These are phyloP conservation scores for Diacarnus erythraeanus DNA, from an alignment of 37 sponge, comb jelly and placozoan genomes.

Conservation along the genomic window DNA sequence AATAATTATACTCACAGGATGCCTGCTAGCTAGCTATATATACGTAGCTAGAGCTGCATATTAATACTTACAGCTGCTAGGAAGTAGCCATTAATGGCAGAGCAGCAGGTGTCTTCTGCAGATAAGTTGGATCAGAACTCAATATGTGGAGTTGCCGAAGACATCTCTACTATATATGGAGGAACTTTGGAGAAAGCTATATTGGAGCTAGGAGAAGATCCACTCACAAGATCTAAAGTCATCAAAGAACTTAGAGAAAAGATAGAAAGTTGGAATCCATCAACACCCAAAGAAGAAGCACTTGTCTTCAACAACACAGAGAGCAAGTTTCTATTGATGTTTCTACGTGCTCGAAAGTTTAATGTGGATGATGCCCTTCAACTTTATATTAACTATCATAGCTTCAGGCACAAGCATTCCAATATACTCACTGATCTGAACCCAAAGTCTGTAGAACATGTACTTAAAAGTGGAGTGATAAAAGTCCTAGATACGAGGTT, in stretches of 20 bases:
- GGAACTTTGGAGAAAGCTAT: slow-evolving; percentile 43
- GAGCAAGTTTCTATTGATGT: slow-evolving; percentile 49
- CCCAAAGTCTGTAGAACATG: neutral
- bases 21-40: neutral
- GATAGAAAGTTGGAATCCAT: neutral
- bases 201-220: slow-evolving; percentile 38
- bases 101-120: too few species aligned
- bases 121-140: neutral
- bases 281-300: neutral
- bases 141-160: neutral
- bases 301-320: slow-evolving; percentile 16
- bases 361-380: slow-evolving; percentile 49
- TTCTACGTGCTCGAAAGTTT: slow-evolving; percentile 66
- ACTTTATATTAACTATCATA: slow-evolving; percentile 52
- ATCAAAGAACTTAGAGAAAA: slow-evolving; percentile 16
- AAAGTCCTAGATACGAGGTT: slow-evolving; percentile 1
- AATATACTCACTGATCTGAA: slow-evolving; percentile 14
- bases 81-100: too few species aligned
- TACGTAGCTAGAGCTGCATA: too few species aligned
- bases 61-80: too few species aligned
- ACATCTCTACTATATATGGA: slow-evolving; percentile 13
- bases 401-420: slow-evolving; percentile 33
- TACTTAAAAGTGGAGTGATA: slow-evolving; percentile 19
- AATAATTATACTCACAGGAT: neutral
- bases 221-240: slow-evolving; percentile 5